Conservation (phyloP, 2,888 invertebrate species). For the Pimpla rufipes region DNA sequence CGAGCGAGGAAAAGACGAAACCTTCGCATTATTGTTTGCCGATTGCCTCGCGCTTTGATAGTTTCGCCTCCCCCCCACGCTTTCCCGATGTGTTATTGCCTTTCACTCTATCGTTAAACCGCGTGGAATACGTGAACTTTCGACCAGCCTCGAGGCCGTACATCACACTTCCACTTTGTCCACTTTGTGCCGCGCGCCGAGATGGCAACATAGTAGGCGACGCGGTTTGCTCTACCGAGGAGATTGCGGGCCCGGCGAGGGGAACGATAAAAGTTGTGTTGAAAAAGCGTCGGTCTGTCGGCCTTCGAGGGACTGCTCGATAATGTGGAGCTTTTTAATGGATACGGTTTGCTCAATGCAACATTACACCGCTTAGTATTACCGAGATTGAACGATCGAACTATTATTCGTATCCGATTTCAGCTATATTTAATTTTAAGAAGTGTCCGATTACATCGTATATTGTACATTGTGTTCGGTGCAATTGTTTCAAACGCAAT, state of each 20-base stretch:
- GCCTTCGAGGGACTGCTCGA: background rate
- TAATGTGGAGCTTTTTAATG: too few relatives aligned
- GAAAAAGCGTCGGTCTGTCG: background rate
- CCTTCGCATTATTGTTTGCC: constrained; percentile 23
- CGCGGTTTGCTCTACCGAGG: constrained; percentile 25
- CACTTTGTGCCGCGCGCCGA: constrained; percentile 50
- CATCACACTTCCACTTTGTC: constrained; percentile 51
- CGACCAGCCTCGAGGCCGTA: constrained; percentile 44
- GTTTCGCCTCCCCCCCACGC: background rate
- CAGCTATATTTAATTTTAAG: background rate
- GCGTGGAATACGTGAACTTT: constrained; percentile 47
- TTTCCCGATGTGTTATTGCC: constrained; percentile 31
- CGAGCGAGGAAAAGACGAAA: constrained; percentile 9
- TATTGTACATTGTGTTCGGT: too few relatives aligned
- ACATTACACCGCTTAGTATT: too few relatives aligned
- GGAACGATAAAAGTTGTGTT: constrained; percentile 17
- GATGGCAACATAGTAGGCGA: constrained; percentile 42
- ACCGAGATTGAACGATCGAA: too few relatives aligned
- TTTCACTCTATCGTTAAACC: constrained; percentile 20
- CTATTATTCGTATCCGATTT: too few relatives aligned
- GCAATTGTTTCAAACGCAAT: too few relatives aligned
- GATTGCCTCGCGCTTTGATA: constrained; percentile 22
- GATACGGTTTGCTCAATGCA: too few relatives aligned
- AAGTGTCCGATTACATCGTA: too few relatives aligned
- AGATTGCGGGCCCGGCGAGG: constrained; percentile 39